Evolutionary conservation across 2,113 vertebrate species (phyloP), one percentile per base, ranked within the genome.

Genomic region (Numida meleagris): DNA sequence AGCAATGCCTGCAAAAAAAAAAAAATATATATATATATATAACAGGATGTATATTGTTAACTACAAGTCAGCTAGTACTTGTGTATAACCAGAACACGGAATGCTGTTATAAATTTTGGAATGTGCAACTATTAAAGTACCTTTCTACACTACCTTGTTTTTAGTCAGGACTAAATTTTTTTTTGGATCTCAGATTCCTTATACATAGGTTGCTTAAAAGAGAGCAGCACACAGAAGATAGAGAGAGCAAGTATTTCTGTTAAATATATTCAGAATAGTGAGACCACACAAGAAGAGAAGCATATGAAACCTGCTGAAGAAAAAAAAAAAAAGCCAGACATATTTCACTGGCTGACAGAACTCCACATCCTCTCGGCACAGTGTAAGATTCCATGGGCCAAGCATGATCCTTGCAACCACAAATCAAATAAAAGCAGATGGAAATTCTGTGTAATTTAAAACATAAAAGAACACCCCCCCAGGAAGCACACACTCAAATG

Each of bases 311-410:
- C 89, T 96, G 87, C 88, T 91, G 85, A 58, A 86, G n/a, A 67
- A 66, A 61, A 43, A 18, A 68, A 63, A 50, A 93, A 87, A 84
- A 76, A 93, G 25, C 96, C 97, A 98, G 98, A 98, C 98, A 98
- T 98, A 98, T 97, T 98, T 98, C 97, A 96, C 97, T 97, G 97
- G 97, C 98, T 98, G 98, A 98, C 98, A 98, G 98, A 98, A 98
- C 96, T 98, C 98, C 98, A 98, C 98, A 98, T 98, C 98, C 98
- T 98, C 97, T 98, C 95, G 95, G 97, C 97, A 97, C 95, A 92
- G 95, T 78, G 73, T 58, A 96, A 94, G 84, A 96, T 96, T 97
- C 96, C 97, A 97, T 73, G 97, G 97, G 98, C 97, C 97, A 98
- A 97, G 97, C 97, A 97, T 97, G 98, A 98, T 97, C 97, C 96